phyloP scores from a whole-genome alignment of 2,888 invertebrate species.

The Athetis lepigone region DNA sequence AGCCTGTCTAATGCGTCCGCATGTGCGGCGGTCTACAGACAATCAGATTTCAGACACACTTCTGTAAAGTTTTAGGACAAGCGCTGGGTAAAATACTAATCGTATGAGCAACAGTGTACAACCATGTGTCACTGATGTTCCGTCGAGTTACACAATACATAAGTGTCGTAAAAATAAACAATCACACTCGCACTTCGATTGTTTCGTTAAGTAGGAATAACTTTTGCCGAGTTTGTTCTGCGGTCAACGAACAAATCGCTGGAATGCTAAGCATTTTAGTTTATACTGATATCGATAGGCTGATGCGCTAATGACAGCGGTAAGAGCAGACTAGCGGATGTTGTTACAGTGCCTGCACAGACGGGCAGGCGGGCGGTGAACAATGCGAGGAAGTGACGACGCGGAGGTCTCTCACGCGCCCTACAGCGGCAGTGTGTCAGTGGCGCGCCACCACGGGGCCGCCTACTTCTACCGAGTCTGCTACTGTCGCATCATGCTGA shows the following conservation, averaged over 20 bases:
- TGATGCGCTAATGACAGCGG: neutral
- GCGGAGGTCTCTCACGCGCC: too few relatives aligned
- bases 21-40: constrained; percentile 31
- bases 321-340: neutral
- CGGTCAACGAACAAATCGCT: neutral
- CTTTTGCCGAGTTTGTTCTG: neutral
- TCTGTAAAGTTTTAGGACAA: constrained; percentile 22
- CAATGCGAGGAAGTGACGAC: constrained; percentile 1
- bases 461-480: too few relatives aligned
- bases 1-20: constrained; percentile 2
- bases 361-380: constrained; percentile 1
- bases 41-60: constrained; percentile 25
- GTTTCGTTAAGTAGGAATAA: neutral
- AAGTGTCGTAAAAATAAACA: neutral
- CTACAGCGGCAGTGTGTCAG: constrained; percentile 24
- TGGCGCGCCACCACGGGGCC: too few relatives aligned
- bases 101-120: constrained; percentile 1
- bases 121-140: neutral
- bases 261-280: too few relatives aligned
- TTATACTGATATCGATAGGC: too few relatives aligned
- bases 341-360: constrained; percentile 3
- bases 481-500: too few relatives aligned
- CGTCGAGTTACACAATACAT: too few relatives aligned
- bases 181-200: neutral
- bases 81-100: constrained; percentile 1